Conservation (phyloP, 2,888 invertebrate genomes). For the Chrysolina americana region DNA sequence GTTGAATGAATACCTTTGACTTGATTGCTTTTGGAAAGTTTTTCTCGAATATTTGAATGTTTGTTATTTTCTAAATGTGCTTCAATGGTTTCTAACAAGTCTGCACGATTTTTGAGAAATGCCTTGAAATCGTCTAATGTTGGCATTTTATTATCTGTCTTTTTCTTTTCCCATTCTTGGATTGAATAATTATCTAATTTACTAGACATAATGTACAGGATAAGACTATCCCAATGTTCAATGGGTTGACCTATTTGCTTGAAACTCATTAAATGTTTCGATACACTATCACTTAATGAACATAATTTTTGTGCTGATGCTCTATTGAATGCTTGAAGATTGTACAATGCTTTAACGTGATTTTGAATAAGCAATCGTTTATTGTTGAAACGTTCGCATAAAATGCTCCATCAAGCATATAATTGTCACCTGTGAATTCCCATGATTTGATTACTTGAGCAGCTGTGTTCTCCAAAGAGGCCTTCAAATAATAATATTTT, state of each 20-base stretch:
- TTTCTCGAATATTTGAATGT: no score
- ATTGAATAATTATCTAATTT: conserved; percentile 29
- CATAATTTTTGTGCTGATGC: conserved; percentile 30
- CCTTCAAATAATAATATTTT: conserved; percentile 25
- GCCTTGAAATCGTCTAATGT: neutral
- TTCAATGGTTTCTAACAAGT: neutral
- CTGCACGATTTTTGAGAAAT: neutral
- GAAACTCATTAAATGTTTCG: conserved; percentile 33
- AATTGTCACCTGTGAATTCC: conserved; percentile 28
- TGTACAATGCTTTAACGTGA: conserved; percentile 38
- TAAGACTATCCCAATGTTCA: conserved; percentile 24
- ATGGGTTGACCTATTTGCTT: conserved; percentile 30
- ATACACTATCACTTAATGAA: conserved; percentile 28
- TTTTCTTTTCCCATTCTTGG: conserved; percentile 37
- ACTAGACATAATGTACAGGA: conserved; percentile 31
- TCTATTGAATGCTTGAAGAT: conserved; percentile 19
- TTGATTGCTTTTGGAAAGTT: no score
- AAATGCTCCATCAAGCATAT: conserved; percentile 10
- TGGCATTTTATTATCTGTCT: neutral
- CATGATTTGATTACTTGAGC: conserved; percentile 12
- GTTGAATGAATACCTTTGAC: no score
- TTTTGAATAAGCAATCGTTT: conserved; percentile 39
- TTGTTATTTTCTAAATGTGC: no score
- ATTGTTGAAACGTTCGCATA: conserved; percentile 18
- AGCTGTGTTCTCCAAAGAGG: conserved; percentile 9